These are phyloP conservation scores for Bugula neritina DNA, from an alignment of 2,888 invertebrate species.

Conservation along the genomic window DNA sequence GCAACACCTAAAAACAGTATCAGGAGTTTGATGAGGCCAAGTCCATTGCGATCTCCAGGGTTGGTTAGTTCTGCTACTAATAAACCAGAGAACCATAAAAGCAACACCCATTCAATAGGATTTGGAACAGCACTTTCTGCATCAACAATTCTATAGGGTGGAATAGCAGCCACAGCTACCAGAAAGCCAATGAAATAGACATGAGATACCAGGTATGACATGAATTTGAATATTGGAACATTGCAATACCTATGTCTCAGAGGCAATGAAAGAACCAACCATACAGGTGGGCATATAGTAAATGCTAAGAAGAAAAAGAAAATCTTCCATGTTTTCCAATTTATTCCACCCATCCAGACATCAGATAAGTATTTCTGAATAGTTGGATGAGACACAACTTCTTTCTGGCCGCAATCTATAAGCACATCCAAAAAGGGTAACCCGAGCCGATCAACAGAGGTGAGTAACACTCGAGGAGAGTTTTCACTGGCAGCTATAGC, in stretches of 20 bases:
- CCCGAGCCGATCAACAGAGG: constrained; percentile 87
- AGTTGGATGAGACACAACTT: constrained; percentile 83
- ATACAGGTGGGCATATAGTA: constrained; percentile 88
- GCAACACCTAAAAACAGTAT: constrained; percentile 69
- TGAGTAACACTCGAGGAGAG: constrained; percentile 86
- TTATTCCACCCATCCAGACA: constrained; percentile 93
- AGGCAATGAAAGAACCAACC: constrained; percentile 91
- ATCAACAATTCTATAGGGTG: constrained; percentile 49
- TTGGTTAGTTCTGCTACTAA: constrained; percentile 93
- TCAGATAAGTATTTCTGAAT: constrained; percentile 89
- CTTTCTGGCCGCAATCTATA: constrained; percentile 97
- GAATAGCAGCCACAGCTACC: constrained; percentile 64
- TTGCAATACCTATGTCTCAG: constrained; percentile 91
- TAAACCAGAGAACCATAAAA: constrained; percentile 89
- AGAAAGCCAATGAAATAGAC: constrained; percentile 91
- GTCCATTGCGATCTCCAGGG: constrained; percentile 92
- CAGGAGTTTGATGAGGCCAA: constrained; percentile 72
- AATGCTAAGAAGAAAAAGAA: constrained; percentile 72
- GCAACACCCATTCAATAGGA: constrained; percentile 92
- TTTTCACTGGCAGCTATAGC: constrained; percentile 89
- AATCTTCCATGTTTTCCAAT: constrained; percentile 90
- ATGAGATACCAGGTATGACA: constrained; percentile 97
- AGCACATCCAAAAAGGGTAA: constrained; percentile 91
- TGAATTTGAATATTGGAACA: constrained; percentile 98
- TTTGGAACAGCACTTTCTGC: constrained; percentile 66